Evolutionary conservation across 2,888 invertebrate species (phyloP), one percentile per base, ranked within the genome.

Genomic region (Latheticus oryzae): DNA sequence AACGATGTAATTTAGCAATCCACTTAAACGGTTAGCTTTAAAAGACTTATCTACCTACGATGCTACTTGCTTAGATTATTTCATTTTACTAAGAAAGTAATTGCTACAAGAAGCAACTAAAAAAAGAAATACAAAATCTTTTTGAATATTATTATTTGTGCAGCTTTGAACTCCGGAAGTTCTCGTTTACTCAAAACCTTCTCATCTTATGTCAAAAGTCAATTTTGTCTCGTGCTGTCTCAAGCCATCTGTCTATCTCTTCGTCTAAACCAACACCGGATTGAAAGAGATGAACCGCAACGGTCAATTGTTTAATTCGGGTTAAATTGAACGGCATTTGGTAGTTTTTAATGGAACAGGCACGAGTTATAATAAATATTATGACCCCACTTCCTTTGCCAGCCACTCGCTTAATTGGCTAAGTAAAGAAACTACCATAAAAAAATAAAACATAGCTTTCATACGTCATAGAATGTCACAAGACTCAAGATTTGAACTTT

Each of bases 291-390:
- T 35, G 28, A 61, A 53, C 63, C 65, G 67, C 65, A 58, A 63
- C 64, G 68, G 67, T 73, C 73, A 76, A 76, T 76, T 76, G 73
- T 74, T 75, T 75, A 76, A 76, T 76, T 76, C 71, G 69, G 65
- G 63, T 69, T 75, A 73, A 76, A 76, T 75, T 75, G 74, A 75
- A 75, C 73, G 73, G 73, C 75, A 75, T 74, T 76, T 75, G 74
- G 68, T 70, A 64, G 70, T 69, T 73, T 72, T 73, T 73, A 73
- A 74, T 72, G 73, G 68, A 72, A 71, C 67, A 68, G 74, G 76
- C 76, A 77, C 76, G 76, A 75, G 76, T 76, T 74, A 72, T 69
- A 73, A 76, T 76, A 76, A 76, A 77, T 75, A 76, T 76, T 76
- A 73, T 77, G 76, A 77, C 76, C 76, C 75, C 70, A 74, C 75